Percentiles rank a stretch among this genome's conserved stretches.
These are phyloP conservation scores for Drepanosiphum platanoidis DNA, from an alignment of 2,888 invertebrate species.

Conservation along the genomic window DNA sequence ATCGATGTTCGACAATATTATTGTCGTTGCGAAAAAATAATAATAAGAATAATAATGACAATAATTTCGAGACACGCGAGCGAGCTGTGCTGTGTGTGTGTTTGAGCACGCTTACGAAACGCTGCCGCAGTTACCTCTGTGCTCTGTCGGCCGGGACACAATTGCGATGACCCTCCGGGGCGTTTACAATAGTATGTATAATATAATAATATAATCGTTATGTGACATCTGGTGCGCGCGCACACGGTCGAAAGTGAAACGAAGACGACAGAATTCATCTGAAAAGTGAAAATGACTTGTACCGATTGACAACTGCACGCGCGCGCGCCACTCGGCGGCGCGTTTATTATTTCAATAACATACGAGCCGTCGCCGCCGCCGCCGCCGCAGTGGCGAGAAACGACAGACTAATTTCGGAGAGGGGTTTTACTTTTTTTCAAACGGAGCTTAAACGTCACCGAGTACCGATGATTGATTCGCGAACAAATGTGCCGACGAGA, in stretches of 20 bases:
- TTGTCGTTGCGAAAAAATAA: neutral
- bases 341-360: neutral
- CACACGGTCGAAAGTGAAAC: slow-evolving; percentile 1
- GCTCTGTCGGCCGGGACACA: slow-evolving; percentile 21
- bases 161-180: slow-evolving; percentile 43
- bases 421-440: too few species aligned
- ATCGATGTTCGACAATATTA: neutral
- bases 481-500: too few species aligned
- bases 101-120: slow-evolving; percentile 18
- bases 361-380: neutral
- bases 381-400: too few species aligned
- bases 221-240: neutral
- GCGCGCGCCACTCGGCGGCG: neutral
- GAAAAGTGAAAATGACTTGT: neutral
- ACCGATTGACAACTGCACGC: neutral
- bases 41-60: too few species aligned
- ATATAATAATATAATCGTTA: neutral
- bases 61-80: neutral
- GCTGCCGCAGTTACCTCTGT: neutral
- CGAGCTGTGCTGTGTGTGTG: neutral
- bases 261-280: neutral
- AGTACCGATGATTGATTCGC: too few species aligned
- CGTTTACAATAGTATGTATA: slow-evolving; percentile 1
- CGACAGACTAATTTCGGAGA: too few species aligned
- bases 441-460: too few species aligned